phyloP scores from a whole-genome alignment of 2,888 invertebrate genomes.

The Melanchra persicariae region DNA sequence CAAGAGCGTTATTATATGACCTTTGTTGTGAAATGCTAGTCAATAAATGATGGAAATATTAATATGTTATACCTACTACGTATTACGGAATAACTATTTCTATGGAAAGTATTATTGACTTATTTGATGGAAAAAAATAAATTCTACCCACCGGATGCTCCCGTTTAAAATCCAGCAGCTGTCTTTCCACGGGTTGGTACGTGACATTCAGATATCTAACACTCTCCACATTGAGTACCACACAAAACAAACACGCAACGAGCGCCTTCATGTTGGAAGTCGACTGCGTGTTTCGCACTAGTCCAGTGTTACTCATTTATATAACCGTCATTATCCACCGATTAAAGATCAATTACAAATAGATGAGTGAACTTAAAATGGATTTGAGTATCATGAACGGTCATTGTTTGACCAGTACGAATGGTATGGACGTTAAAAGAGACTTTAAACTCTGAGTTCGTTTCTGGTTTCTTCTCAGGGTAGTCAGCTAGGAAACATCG shows the following conservation, averaged over 20 bases:
- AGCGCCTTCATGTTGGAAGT: constrained; percentile 50
- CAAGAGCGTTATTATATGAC: no score
- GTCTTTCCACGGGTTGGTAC: constrained; percentile 67
- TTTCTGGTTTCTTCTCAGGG: no score
- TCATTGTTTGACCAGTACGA: no score
- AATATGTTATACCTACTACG: no score
- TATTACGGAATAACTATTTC: no score
- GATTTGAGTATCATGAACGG: no score
- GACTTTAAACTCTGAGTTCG: no score
- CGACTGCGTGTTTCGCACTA: constrained; percentile 3
- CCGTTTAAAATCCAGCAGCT: constrained; percentile 72
- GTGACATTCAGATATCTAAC: constrained; percentile 53
- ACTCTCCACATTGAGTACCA: constrained; percentile 32
- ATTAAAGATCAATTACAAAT: neutral
- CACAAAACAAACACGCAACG: constrained; percentile 34
- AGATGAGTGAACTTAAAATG: neutral
- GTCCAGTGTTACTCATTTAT: constrained; percentile 4
- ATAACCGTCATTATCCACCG: constrained; percentile 10
- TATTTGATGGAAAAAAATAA: neutral
- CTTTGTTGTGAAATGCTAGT: no score
- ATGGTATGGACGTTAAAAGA: no score
- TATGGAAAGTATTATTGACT: no score
- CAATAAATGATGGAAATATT: no score
- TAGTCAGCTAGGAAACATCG: no score
- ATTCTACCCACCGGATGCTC: constrained; percentile 69